Conservation (phyloP, 1,140 invertebrate genomes). For the Drosophila nasuta region DNA sequence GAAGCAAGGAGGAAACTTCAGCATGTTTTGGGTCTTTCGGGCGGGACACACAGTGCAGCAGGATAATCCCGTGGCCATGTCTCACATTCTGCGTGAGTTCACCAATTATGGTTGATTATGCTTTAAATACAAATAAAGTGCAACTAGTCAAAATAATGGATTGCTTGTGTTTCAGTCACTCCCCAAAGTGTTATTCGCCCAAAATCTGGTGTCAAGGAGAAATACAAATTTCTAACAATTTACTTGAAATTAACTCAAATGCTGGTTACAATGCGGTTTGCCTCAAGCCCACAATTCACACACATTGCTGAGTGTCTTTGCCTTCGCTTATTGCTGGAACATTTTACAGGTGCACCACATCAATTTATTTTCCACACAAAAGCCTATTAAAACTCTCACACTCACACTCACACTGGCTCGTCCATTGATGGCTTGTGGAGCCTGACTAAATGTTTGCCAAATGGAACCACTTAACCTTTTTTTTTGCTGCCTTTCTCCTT, state of each 20-base stretch:
- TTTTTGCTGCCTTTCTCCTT: conserved; percentile 36
- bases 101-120: conserved; percentile 55
- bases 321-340: conserved; percentile 56
- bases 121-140: conserved; percentile 30
- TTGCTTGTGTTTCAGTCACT: not conserved
- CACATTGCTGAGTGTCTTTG: conserved; percentile 18
- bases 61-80: conserved; percentile 79
- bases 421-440: conserved; percentile 57
- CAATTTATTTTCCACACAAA: conserved; percentile 83
- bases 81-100: conserved; percentile 66
- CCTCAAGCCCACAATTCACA: conserved; percentile 53
- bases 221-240: conserved; percentile 73
- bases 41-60: conserved; percentile 87
- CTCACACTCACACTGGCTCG: conserved; percentile 58
- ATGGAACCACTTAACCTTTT: conserved; percentile 82
- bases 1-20: conserved; percentile 88
- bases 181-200: not conserved
- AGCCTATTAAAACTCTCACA: conserved; percentile 79
- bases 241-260: conserved; percentile 76
- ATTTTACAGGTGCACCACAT: conserved; percentile 80
- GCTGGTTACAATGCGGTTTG: conserved; percentile 68
- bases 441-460: conserved; percentile 78
- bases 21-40: conserved; percentile 90
- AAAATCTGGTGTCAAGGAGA: conserved; percentile 33
- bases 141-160: not conserved